phyloP scores from a whole-genome alignment of 2,113 vertebrate species.

The Lamprologus tigripictilis region DNA sequence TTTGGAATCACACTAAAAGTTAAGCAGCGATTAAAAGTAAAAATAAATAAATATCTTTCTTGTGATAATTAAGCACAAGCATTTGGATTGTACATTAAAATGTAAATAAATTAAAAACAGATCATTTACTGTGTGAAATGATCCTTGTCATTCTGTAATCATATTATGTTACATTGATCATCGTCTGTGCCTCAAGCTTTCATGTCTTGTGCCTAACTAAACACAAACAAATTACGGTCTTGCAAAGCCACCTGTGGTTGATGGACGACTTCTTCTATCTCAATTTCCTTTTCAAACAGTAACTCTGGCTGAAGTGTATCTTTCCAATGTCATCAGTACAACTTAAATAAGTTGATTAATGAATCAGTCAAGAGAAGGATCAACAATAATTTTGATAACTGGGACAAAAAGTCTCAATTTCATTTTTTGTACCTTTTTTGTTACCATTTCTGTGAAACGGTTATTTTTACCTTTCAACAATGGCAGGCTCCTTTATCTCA shows the following conservation, averaged over 20 bases:
- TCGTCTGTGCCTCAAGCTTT: background rate
- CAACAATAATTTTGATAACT: background rate
- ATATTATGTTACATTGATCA: background rate
- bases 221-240: background rate
- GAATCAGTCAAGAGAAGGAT: background rate
- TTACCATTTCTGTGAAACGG: accelerated
- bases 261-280: background rate
- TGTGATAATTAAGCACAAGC: background rate
- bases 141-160: background rate
- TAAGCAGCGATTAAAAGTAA: background rate
- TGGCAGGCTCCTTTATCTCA: background rate
- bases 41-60: background rate
- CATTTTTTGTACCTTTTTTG: background rate
- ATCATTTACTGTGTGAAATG: background rate
- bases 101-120: background rate
- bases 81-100: background rate
- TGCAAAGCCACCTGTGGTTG: background rate
- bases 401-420: background rate
- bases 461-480: background rate
- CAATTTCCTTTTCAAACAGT: background rate
- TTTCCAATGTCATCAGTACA: background rate
- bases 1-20: background rate
- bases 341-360: background rate
- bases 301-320: background rate
- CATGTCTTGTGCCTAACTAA: background rate